phyloP scores from a whole-genome alignment of 2,113 vertebrate genomes.

The Esox niger region DNA sequence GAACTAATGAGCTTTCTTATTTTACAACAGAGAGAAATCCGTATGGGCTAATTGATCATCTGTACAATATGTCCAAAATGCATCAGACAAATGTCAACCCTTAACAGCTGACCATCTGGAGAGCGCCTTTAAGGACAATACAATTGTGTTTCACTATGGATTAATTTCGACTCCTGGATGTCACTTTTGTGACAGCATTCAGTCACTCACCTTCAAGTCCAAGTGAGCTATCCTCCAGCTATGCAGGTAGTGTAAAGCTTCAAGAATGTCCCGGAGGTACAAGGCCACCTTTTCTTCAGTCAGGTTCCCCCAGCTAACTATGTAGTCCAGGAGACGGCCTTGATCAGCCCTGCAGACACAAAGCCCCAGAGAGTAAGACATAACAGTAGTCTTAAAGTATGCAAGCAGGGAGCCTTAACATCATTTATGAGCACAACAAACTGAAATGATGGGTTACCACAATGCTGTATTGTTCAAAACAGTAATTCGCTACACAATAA shows the following conservation, averaged over 20 bases:
- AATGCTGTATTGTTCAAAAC: too few species aligned
- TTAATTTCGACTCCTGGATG: too few species aligned
- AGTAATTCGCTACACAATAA: too few species aligned
- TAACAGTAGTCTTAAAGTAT: neutral
- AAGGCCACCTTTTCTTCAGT: slow-evolving; percentile 93
- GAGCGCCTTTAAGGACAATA: too few species aligned
- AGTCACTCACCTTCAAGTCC: slow-evolving; percentile 86
- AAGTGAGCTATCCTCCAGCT: slow-evolving; percentile 95
- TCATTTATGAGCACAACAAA: neutral
- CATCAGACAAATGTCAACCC: too few species aligned
- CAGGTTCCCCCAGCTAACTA: slow-evolving; percentile 96
- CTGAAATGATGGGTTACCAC: neutral
- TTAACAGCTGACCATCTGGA: too few species aligned
- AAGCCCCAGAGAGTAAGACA: neutral
- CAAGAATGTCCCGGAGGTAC: slow-evolving; percentile 92
- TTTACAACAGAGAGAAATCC: too few species aligned
- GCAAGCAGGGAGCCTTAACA: neutral
- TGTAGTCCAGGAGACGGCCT: slow-evolving; percentile 92
- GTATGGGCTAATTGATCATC: too few species aligned
- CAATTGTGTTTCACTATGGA: too few species aligned
- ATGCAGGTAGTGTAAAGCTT: slow-evolving; percentile 94
- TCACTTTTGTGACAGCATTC: slow-evolving; percentile 11
- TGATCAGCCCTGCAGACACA: slow-evolving; percentile 86
- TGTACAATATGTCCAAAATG: too few species aligned
- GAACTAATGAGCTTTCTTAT: too few species aligned